Percentiles rank a stretch among this genome's conserved stretches.
Conservation (phyloP, 64 coral and sea anemone species). For the Stylophora pistillata region DNA sequence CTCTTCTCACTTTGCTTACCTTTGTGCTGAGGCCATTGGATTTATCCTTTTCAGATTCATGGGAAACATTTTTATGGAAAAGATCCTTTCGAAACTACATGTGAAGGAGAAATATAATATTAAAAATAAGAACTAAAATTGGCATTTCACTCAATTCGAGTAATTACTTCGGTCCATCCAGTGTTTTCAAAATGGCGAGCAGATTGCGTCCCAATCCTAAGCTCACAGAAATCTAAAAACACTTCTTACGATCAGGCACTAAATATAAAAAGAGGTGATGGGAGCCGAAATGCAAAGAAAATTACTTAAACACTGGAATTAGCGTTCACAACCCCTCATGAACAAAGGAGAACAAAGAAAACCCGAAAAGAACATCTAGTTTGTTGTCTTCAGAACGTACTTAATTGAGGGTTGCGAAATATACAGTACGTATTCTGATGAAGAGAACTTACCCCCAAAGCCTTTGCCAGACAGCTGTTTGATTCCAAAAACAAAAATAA, state of each 20-base stretch:
- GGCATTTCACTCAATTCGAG: no score
- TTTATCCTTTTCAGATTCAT: slow-evolving; percentile 77
- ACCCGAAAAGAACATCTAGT: neutral
- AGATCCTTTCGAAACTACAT: slow-evolving; percentile 75
- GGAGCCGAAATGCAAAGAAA: neutral
- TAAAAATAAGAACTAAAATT: neutral
- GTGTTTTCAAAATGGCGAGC: no score
- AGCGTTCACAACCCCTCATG: neutral
- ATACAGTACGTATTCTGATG: neutral
- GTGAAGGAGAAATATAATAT: neutral
- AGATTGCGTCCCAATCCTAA: no score
- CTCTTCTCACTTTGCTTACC: neutral
- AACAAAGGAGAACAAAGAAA: neutral
- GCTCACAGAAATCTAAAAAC: no score
- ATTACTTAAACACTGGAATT: neutral
- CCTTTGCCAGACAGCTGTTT: slow-evolving; percentile 81
- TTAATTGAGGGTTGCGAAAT: neutral
- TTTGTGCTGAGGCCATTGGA: slow-evolving; percentile 62
- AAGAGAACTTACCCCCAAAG: slow-evolving; percentile 80
- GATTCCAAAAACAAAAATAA: neutral
- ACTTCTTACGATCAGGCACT: neutral
- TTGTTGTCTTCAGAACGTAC: neutral
- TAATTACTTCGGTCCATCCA: no score
- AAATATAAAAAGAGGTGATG: neutral
- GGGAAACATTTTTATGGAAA: slow-evolving; percentile 78